Base-by-base conservation (phyloP, 2,113 vertebrate genomes). In the Odocoileus hemionus region DNA sequence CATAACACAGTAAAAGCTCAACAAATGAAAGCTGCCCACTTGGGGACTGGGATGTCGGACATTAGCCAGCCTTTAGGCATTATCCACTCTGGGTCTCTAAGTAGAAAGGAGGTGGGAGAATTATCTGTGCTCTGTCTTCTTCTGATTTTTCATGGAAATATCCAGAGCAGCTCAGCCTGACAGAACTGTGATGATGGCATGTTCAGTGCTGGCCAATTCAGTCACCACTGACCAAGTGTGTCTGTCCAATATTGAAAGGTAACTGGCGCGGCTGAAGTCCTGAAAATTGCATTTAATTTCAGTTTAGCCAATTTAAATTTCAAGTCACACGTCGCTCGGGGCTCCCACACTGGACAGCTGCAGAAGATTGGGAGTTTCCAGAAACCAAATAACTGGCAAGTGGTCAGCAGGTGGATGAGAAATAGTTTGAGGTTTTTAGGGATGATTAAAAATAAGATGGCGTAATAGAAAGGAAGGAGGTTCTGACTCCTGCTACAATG, bases 161-260 rank as follows among this genome's bases (percentile, higher is more conserved):
- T 15, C 76, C 47, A 12, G 25, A 25, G 30, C 25, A 39, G 33
- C 50, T 12, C 50, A 17, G 15, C 45, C 52, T 25, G 0, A 0
- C 2, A 23, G 87, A 74, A 25, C 25, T 13, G 52, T 6, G n/a
- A 28, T 1, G 61, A 36, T 8, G 45, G 76, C 23, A 3, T 2
- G 28, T 47, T 21, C 3, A 3, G 45, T 15, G 3, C 17, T 0
- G 0, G 9, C 43, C 70, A 5, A 0, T 43, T 14, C 14, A 0
- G 58, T 36, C 43, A 1, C 80, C 54, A 21, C 33, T 21, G 14
- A 54, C 45, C 58, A 36, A 9, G 2, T 14, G 74, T 45, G 67
- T 45, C 10, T 47, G 0, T 19, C 54, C 52, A 36, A 28, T 14
- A 36, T 19, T 4, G 57, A 60, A 17, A 85, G 10, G 28, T 57